Evolutionary conservation across 1,140 invertebrate genomes (phyloP), one percentile per base, ranked within the genome.

Genomic region (Heliconius congener): DNA sequence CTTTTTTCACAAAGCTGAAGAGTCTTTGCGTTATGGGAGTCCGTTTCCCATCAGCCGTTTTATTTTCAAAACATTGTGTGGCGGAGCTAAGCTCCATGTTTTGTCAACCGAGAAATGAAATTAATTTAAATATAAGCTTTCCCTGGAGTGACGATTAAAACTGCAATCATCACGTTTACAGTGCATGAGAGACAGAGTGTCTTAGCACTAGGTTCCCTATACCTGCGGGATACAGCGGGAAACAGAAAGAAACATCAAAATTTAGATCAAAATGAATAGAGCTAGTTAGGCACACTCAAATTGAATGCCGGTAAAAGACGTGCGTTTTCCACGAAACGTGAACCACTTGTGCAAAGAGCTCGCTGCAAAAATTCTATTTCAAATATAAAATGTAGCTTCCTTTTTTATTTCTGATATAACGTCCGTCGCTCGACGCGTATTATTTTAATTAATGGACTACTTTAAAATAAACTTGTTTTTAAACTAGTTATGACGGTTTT

Each of bases 331-430:
- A 66, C 60, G 11, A 11, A 66, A 66, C 27, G 60, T 30, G 27
- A 27, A 66, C 11, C 27, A 66, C 60, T 66, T 66, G 60, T 8
- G 19, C 27, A 2, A 66, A 66, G 60, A 66, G 60, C 60, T 66
- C 60, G 60, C 60, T 66, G 60, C 60, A 66, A 66, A 66, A 66
- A 30, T 66, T 66, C 60, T 66, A 66, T 66, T 66, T 66, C 60
- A 30, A 30, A 66, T 66, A 66, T 66, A 66, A 66, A 66, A 66
- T 66, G 60, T 66, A 30, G 60, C 60, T 66, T 27, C 60, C 27
- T 27, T 66, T 66, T 60, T 66, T 30, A 66, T 27, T 27, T 27
- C 27, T 16, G 23, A 30, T 66, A 66, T n/a, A 66, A 66, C 27
- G 11, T 66, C 30, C 11, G 60, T 30, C 27, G n/a, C 60, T 30